phyloP scores from a whole-genome alignment of 53 echinoderm and acorn worm genomes.

The Crossaster papposus region DNA sequence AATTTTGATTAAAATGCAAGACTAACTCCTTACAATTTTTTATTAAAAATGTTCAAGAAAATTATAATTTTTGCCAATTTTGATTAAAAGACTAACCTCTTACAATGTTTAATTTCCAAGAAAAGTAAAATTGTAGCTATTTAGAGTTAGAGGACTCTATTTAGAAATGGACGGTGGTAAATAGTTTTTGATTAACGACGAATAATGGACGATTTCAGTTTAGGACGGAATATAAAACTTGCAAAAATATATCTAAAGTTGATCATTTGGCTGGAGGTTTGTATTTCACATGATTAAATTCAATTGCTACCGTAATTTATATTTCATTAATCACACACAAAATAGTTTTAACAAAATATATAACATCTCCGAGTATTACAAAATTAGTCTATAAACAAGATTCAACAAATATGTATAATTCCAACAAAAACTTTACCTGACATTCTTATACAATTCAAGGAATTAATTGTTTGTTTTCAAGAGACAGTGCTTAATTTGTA shows the following conservation, averaged over 20 bases:
- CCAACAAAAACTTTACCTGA: neutral
- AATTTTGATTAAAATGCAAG: neutral
- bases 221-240: conserved; percentile 8
- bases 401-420: neutral
- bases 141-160: no score
- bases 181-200: neutral
- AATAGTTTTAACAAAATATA: neutral
- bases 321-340: conserved; percentile 11
- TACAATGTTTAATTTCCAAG: no score
- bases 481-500: neutral
- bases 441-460: neutral
- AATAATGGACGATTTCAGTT: neutral
- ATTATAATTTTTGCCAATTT: no score
- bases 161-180: neutral
- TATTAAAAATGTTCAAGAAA: no score
- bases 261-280: neutral
- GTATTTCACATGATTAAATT: neutral
- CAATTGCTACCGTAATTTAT: neutral
- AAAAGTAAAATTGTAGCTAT: no score
- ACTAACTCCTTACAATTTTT: no score
- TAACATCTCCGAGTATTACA: conserved; percentile 1
- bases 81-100: no score
- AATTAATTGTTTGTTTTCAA: neutral
- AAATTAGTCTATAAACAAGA: neutral
- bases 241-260: neutral